These are phyloP conservation scores for Lepidurus apus DNA, from an alignment of 1,140 invertebrate genomes.

Conservation along the genomic window DNA sequence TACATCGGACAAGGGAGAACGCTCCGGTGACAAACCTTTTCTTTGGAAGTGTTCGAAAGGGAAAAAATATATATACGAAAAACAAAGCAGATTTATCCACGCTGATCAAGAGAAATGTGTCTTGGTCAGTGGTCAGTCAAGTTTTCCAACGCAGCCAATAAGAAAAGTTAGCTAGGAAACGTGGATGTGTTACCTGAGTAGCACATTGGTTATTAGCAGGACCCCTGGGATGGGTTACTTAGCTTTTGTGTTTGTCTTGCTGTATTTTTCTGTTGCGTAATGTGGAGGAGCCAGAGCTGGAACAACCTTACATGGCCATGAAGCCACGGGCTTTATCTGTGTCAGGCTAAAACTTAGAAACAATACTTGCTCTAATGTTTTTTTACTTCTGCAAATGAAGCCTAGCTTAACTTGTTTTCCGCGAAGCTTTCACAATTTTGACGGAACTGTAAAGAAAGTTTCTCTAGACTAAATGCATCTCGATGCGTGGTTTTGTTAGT, in stretches of 20 bases:
- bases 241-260: background rate
- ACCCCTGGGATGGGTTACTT: background rate
- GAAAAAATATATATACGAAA: background rate
- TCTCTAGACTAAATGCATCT: no score
- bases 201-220: conserved; percentile 14
- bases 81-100: background rate
- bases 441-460: no score
- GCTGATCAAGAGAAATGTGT: background rate
- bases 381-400: background rate
- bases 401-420: no score
- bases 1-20: background rate
- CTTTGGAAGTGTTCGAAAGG: background rate
- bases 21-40: background rate
- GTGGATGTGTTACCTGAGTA: conserved; percentile 5
- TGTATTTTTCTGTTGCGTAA: background rate
- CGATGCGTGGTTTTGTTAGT: no score
- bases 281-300: background rate
- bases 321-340: background rate
- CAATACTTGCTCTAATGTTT: background rate
- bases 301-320: background rate
- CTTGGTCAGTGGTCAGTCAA: background rate
- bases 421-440: no score
- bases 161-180: background rate
- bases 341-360: no score
- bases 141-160: background rate